phyloP scores from a whole-genome alignment of 2,113 vertebrate genomes.

The mouse (Mus musculus) region GRCm39 chr6:17577501-17578000 shows the following conservation, averaged over 20 bases:
- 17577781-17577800: neutral
- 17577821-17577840: neutral
- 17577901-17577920: neutral
- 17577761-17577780: slow-evolving; percentile 8
- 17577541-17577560: neutral
- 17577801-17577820: neutral
- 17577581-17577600: neutral
- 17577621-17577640: neutral
- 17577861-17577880: neutral
- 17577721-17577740: neutral
- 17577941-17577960: neutral
- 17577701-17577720: slow-evolving; percentile 3
- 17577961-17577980: neutral
- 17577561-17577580: neutral
- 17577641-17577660: neutral
- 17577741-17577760: neutral
- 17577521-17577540: neutral
- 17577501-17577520: neutral
- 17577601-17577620: neutral
- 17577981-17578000: neutral
- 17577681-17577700: neutral
- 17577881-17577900: neutral
- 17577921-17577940: neutral
- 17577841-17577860: neutral
- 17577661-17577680: neutral